phyloP scores from a whole-genome alignment of 2,797 vertebrate species.

The Phyllotis vaccarum region DNA sequence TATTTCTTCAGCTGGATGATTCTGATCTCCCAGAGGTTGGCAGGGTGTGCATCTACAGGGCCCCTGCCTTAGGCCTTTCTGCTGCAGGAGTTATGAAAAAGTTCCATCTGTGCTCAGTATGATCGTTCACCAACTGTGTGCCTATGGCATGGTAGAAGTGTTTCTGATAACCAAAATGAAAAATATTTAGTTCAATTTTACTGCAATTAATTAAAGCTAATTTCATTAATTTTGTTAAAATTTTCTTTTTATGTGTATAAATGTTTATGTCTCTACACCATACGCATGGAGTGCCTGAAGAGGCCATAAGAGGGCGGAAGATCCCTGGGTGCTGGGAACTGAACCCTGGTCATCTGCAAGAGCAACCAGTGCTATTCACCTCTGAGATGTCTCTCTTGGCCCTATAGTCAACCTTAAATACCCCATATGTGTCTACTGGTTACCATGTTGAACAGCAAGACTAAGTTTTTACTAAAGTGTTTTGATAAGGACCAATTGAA shows the following conservation, averaged over 20 bases:
- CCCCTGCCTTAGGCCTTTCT: neutral
- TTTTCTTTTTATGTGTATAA: neutral
- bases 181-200: neutral
- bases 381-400: neutral
- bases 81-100: neutral
- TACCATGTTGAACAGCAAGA: neutral
- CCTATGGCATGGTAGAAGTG: neutral
- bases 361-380: neutral
- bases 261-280: neutral
- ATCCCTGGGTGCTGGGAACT: neutral
- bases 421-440: neutral
- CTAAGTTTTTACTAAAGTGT: neutral
- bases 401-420: neutral
- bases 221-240: neutral
- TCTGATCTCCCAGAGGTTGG: neutral
- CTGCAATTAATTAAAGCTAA: neutral
- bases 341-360: neutral
- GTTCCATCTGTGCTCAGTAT: neutral
- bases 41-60: neutral
- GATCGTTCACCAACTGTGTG: neutral
- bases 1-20: neutral
- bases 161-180: neutral
- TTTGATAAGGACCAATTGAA: neutral
- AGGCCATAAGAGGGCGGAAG: neutral
- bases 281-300: neutral